Evolutionary conservation across 2,113 vertebrate species (phyloP), one percentile per base, ranked within the genome.

Genomic region (Maccullochella peelii): DNA sequence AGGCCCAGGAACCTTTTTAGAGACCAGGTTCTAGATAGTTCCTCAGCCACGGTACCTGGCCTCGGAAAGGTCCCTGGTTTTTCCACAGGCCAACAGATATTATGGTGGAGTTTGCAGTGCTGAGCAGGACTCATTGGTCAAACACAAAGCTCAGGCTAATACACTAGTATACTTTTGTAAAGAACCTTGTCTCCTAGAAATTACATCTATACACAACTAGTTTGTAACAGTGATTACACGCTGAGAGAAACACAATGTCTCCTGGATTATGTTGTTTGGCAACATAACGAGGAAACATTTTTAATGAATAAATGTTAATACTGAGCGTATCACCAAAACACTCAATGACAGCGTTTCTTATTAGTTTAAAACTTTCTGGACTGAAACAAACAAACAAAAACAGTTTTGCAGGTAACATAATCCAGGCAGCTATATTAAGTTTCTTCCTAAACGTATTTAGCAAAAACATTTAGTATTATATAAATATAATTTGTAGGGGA

Each of bases 1-100:
- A 33, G 65, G 66, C n/a, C 6, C 23, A 67, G 11, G 84, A 86
- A 52, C 86, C 59, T 25, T 38, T 38, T n/a, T 18, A 54, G 9
- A 40, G 21, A 77, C 3, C 27, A 25, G 25, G 14, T 36, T 73
- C 54, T 18, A 15, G 20, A 61, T 21, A 59, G 58, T 38, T 63
- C 33, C 61, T 55, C 15, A 55, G 12, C 27, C 12, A n/a, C 4
- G 0, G n/a, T 54, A 27, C 15, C 33, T 20, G 49, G 21, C 30
- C 10, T 2, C 33, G 72, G 42, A 86, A 73, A 89, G 14, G 14
- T 33, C 30, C 30, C 30, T 33, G 30, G 30, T 33, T n/a, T n/a
- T n/a, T n/a, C n/a, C n/a, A n/a, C n/a, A n/a, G n/a, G n/a, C n/a
- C n/a, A n/a, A n/a, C n/a, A n/a, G n/a, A n/a, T n/a, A n/a, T n/a